Conservation (phyloP, 2,113 vertebrate species). For the Pteruthius melanotis region DNA sequence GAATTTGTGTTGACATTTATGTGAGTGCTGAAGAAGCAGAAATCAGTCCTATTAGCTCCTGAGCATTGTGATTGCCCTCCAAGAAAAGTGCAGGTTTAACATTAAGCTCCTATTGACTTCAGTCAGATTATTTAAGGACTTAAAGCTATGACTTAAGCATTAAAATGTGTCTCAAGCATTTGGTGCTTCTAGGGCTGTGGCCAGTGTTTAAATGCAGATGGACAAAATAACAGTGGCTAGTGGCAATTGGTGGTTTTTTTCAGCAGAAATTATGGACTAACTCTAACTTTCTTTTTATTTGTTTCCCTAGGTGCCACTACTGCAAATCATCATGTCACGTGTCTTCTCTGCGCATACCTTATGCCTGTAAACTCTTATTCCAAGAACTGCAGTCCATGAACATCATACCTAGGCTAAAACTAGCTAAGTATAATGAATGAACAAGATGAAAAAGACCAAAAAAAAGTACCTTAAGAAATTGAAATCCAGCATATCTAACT, state of each 20-base stretch:
- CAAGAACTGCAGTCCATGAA: slow-evolving; percentile 99
- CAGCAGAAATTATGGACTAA: not conserved
- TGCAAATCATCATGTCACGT: slow-evolving; percentile 96
- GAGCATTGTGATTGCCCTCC: not conserved
- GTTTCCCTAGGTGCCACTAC: slow-evolving; percentile 90
- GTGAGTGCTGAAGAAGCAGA: not conserved
- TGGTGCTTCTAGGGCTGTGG: not conserved
- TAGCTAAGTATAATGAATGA: slow-evolving; percentile 93
- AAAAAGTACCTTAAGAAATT: not conserved
- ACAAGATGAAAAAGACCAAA: not conserved
- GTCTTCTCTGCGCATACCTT: slow-evolving; percentile 93
- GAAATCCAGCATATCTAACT: not conserved
- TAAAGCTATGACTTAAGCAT: not conserved
- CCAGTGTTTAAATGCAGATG: not conserved
- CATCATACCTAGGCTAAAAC: slow-evolving; percentile 93
- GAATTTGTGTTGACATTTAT: not conserved
- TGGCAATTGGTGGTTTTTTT: not conserved
- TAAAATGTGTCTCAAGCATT: not conserved
- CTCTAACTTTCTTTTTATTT: not conserved
- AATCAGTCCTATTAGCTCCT: not conserved
- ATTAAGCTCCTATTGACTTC: not conserved
- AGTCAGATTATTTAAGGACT: not conserved
- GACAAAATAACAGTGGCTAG: not conserved
- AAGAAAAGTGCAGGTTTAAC: not conserved
- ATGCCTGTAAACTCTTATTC: slow-evolving; percentile 97